Base-by-base conservation (phyloP, 2,797 vertebrate genomes). In the Pantherophis alleghaniensis region DNA sequence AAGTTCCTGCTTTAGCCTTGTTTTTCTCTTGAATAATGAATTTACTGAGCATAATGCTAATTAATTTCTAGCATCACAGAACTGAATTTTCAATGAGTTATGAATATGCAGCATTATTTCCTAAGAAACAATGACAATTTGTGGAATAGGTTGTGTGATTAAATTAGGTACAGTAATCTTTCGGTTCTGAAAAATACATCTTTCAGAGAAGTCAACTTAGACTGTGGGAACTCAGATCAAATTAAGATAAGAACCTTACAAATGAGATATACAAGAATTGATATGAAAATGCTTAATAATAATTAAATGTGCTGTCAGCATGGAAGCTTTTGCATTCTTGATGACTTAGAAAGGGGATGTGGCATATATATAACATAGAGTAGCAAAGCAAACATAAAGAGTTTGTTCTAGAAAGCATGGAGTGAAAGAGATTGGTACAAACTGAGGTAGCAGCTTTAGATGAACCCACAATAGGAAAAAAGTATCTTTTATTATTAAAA, bases 211-310 rank as follows among this genome's bases (percentile, higher is more conserved):
- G 51, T 83, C 87, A 86, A 18, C 9, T 13, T 60, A 91, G 87
- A 51, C 22, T 47, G 56, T 93, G 86, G 86, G 92, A 91, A 88
- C 13, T 86, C 91, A 32, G n/a, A 91, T 91, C 24, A 61, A 59
- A 32, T 93, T 74, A 42, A 79, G 87, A 53, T 90, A 59, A 87
- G 83, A 55, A 20, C 12, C 22, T 57, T 60, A 55, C 11, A 51
- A 61, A 89, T 66, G 74, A 42, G 24, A 16, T 57, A n/a, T 61
- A 7, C 20, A 28, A 86, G 57, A 56, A 92, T 86, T 63, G 11
- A 42, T 20, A 88, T 57, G 37, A 5, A 92, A 92, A 89, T 2
- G n/a, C 47, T 90, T 57, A 26, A 63, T 32, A 93, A 93, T 42
- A 66, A 18, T 47, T 47, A 24, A 1, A 79, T 79, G 51, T 83